These are phyloP conservation scores for Lerista edwardsae DNA, from an alignment of 2,797 vertebrate genomes.

Conservation along the genomic window DNA sequence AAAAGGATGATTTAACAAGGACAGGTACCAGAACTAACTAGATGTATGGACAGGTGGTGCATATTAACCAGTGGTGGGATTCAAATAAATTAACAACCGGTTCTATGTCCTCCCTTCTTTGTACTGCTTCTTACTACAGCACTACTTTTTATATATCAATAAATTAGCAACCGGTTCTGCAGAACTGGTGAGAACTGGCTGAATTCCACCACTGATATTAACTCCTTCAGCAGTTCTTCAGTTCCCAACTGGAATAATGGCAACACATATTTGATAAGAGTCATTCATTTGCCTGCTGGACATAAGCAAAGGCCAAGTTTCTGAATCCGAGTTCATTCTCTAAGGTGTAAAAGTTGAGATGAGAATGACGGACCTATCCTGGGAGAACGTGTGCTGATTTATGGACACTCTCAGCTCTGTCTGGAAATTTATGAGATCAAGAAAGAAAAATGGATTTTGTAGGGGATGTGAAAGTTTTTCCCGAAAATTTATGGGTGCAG, in stretches of 20 bases:
- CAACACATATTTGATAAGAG: not conserved
- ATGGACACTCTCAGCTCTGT: not conserved
- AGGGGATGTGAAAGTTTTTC: slow-evolving; percentile 3
- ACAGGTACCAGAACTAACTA: too few species aligned
- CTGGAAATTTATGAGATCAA: not conserved
- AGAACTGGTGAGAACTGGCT: too few species aligned
- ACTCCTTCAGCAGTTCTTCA: not conserved
- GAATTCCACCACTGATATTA: too few species aligned
- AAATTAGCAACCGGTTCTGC: too few species aligned
- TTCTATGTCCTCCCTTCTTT: too few species aligned
- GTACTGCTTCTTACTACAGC: too few species aligned
- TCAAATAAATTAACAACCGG: too few species aligned
- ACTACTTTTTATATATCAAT: too few species aligned
- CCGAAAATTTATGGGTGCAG: not conserved
- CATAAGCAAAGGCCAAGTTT: not conserved
- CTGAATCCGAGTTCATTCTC: not conserved
- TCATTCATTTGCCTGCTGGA: not conserved
- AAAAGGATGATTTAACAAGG: not conserved
- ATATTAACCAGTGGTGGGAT: too few species aligned
- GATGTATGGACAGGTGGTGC: too few species aligned
- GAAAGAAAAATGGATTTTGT: slow-evolving; percentile 17
- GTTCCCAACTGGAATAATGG: not conserved
- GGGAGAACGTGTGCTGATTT: not conserved
- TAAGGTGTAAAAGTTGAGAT: not conserved
- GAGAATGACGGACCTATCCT: not conserved